Evolutionary conservation across 2,797 vertebrate species (phyloP), one percentile per base, ranked within the genome.

Genomic region (Hafferia zeledoni): DNA sequence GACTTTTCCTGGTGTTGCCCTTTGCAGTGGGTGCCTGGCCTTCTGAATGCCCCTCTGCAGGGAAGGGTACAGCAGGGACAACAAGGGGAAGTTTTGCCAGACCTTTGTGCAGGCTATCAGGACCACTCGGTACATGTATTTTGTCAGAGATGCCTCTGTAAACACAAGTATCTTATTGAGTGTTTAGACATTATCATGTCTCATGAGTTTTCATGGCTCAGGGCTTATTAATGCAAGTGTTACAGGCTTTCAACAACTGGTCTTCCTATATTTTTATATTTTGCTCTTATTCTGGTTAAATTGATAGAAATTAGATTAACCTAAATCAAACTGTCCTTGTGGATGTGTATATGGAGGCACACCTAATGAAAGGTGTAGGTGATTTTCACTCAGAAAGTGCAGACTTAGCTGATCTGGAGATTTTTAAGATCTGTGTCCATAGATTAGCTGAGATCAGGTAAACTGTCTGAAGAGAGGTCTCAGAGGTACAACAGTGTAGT

Each of bases 351-450:
- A 20, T 76, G 76, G 47, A 63, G 55, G 20, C 23, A 24, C 25
- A 27, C 2, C 1, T 27, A 60, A 55, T 1, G 5, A 72, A 49
- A 61, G 5, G 11, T 18, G 10, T 47, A 37, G 68, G 37, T 0
- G 1, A 33, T 87, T 83, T 69, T 86, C 41, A 23, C 49, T 76
- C 1, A 1, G 16, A 31, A 52, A 60, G 31, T 31, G 7, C 55
- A 69, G 46, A 12, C 33, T 50, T 53, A 19, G 24, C 43, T 41
- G 43, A 57, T 79, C 27, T 55, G 39, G 56, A 30, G 27, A 11
- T 72, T 79, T 82, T 68, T 30, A 49, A 33, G 23, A 10, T 70
- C 46, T 82, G 19, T 63, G 59, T 69, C 37, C 52, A 8, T 2
- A 7, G 41, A n/a, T 60, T 6, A 47, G 19, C 17, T 10, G 11